Conservation (phyloP, 2,113 vertebrate species). For the Zeus faber region DNA sequence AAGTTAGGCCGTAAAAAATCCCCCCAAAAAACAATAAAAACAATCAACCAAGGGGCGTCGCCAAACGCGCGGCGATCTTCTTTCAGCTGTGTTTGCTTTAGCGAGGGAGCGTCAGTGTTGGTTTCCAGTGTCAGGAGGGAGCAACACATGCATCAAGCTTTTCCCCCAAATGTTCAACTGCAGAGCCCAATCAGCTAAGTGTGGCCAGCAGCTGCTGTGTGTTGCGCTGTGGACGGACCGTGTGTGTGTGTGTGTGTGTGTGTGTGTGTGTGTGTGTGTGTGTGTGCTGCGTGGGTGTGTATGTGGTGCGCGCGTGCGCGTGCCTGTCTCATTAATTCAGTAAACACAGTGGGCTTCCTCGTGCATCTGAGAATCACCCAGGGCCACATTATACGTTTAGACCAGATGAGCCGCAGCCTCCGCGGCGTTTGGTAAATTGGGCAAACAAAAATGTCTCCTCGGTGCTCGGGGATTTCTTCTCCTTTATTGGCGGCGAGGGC, state of each 20-base stretch:
- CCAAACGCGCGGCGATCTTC: slow-evolving; percentile 20
- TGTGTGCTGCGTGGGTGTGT: too few relatives aligned
- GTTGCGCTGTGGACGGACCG: slow-evolving; percentile 52
- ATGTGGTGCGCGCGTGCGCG: too few relatives aligned
- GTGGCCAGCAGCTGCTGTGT: slow-evolving; percentile 70
- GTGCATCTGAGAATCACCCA: slow-evolving; percentile 65
- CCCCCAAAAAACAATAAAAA: too few relatives aligned
- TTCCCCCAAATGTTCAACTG: slow-evolving; percentile 45
- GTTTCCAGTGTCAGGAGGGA: slow-evolving; percentile 45
- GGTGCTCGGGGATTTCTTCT: slow-evolving; percentile 31
- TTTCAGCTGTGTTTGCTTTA: slow-evolving; percentile 46
- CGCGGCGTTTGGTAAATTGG: slow-evolving; percentile 39
- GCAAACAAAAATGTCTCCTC: slow-evolving; percentile 35
- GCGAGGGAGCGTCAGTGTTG: slow-evolving; percentile 45
- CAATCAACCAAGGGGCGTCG: too few relatives aligned
- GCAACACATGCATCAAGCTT: slow-evolving; percentile 46
- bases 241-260: not conserved
- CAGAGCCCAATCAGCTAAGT: slow-evolving; percentile 63
- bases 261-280: too few relatives aligned
- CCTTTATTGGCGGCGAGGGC: slow-evolving; percentile 25
- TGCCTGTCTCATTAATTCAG: slow-evolving; percentile 62
- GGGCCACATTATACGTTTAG: slow-evolving; percentile 64
- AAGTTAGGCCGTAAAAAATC: slow-evolving; percentile 16
- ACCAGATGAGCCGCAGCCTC: slow-evolving; percentile 57
- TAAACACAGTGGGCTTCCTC: slow-evolving; percentile 70